Conservation (phyloP, 2,113 vertebrate species). For the Clarias magur region DNA sequence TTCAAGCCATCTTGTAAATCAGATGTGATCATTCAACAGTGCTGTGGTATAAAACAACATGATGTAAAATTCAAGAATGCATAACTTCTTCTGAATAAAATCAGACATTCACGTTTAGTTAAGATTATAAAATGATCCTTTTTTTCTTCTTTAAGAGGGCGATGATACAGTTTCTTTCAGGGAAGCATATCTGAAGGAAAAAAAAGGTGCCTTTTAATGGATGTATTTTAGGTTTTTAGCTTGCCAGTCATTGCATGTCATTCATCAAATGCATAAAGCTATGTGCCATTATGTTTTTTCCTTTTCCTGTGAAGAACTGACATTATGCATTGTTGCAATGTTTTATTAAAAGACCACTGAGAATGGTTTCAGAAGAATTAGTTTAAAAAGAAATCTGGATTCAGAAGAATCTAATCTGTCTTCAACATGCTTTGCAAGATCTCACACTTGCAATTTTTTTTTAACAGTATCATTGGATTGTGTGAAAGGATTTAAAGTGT, state of each 20-base stretch:
- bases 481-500: not conserved
- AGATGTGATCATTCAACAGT: not conserved
- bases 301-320: not conserved
- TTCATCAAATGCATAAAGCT: not conserved
- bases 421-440: not conserved
- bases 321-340: not conserved
- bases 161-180: not conserved
- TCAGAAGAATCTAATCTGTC: not conserved
- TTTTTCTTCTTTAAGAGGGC: not conserved
- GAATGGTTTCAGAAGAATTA: not conserved
- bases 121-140: constrained; percentile 8
- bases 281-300: not conserved
- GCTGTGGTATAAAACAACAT: constrained; percentile 13
- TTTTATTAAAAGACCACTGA: constrained; percentile 16
- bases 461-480: not conserved
- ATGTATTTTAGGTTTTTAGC: not conserved
- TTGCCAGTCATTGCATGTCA: not conserved
- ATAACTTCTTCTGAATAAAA: constrained; percentile 21
- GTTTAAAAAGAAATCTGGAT: not conserved
- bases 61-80: constrained; percentile 5
- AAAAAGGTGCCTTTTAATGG: not conserved
- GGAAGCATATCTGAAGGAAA: not conserved
- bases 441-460: not conserved
- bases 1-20: not conserved
- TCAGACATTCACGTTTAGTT: not conserved